These are phyloP conservation scores for Plestiodon gilberti DNA, from an alignment of 2,113 vertebrate genomes.

Conservation along the genomic window DNA sequence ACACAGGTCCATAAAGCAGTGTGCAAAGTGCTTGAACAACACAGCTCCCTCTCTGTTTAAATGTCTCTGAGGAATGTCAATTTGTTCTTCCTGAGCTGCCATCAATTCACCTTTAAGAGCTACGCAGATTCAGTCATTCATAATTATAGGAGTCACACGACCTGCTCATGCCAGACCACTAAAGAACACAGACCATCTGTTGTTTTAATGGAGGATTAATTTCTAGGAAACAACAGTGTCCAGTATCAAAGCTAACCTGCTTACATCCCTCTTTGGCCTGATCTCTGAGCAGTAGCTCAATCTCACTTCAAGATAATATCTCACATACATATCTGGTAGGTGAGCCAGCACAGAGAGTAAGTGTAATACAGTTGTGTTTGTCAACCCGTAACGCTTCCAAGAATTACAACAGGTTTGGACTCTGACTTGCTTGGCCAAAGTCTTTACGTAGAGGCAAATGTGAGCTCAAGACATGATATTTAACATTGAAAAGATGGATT, in stretches of 20 bases:
- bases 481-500: not conserved
- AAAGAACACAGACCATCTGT: conserved; percentile 58
- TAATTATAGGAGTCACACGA: conserved; percentile 52
- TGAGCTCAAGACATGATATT: not conserved
- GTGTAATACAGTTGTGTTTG: not conserved
- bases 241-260: conserved; percentile 44
- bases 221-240: conserved; percentile 63
- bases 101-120: conserved; percentile 64
- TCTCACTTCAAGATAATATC: conserved; percentile 12
- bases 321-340: not conserved
- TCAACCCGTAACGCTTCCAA: not conserved
- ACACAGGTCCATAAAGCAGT: not conserved
- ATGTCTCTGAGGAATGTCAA: not conserved
- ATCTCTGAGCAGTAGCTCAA: conserved; percentile 21
- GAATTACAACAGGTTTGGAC: not conserved
- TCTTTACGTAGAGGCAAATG: not conserved
- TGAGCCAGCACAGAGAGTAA: not conserved
- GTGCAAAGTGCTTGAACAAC: not conserved
- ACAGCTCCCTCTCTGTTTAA: not conserved
- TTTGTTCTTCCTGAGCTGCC: conserved; percentile 29
- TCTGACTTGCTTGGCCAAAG: not conserved
- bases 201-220: conserved; percentile 69
- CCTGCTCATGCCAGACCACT: conserved; percentile 37
- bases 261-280: conserved; percentile 48
- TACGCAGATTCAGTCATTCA: conserved; percentile 59